Conservation (phyloP, 2,797 vertebrate genomes). For the Lagocephalus sceleratus region DNA sequence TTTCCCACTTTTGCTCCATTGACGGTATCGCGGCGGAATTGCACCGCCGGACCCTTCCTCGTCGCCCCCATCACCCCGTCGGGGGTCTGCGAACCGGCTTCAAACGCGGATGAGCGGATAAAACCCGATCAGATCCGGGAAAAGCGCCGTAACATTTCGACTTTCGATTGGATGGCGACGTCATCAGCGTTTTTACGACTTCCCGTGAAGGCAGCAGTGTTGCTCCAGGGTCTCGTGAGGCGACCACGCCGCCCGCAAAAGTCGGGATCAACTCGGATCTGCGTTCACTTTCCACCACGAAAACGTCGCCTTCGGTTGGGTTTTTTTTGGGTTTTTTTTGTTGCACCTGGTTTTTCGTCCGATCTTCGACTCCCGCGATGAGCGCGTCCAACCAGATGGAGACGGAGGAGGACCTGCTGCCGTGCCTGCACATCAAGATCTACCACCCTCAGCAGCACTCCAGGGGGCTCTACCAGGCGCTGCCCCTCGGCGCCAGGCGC, state of each 20-base stretch:
- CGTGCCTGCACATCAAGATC: conserved; percentile 80
- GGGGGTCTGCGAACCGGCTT: too few relatives aligned
- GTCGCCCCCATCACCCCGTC: background rate
- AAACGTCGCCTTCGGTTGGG: too few relatives aligned
- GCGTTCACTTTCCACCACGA: too few relatives aligned
- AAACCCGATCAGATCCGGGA: too few relatives aligned
- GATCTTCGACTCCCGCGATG: conserved; percentile 50
- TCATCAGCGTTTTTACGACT: too few relatives aligned
- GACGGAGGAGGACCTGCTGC: conserved; percentile 82
- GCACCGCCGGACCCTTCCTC: background rate
- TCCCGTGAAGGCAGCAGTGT: conserved; percentile 29
- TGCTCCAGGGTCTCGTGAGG: conserved; percentile 4
- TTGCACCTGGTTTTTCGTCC: background rate
- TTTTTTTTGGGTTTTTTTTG: background rate
- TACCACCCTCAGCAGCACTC: conserved; percentile 80
- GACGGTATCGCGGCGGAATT: too few relatives aligned
- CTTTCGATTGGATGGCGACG: too few relatives aligned
- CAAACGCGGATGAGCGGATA: too few relatives aligned
- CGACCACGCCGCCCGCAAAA: background rate
- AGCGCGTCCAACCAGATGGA: conserved; percentile 68
- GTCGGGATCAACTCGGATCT: too few relatives aligned
- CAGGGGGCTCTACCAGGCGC: conserved; percentile 67
- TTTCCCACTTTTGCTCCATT: too few relatives aligned
- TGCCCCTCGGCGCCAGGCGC: conserved; percentile 64
- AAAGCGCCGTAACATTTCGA: too few relatives aligned